phyloP scores from a whole-genome alignment of 2,888 invertebrate genomes.

The Aphrophora alni region DNA sequence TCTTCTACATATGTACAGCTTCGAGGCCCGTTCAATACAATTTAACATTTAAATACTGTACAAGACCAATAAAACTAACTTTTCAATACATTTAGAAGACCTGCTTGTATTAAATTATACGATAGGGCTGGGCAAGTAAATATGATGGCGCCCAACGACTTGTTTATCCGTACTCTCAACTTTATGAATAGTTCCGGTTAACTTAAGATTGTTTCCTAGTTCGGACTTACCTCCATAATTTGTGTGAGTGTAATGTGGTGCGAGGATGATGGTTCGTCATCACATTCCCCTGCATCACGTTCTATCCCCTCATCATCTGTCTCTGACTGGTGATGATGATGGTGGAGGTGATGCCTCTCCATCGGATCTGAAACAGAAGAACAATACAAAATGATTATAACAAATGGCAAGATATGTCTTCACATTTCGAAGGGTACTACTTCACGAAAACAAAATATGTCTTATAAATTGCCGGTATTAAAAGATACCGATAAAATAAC shows the following conservation, averaged over 20 bases:
- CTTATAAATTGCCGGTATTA: not conserved
- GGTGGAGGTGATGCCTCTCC: constrained; percentile 57
- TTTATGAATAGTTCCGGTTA: too few relatives aligned
- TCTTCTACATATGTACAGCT: too few relatives aligned
- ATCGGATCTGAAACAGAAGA: constrained; percentile 54
- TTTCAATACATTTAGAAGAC: too few relatives aligned
- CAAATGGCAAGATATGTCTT: not conserved
- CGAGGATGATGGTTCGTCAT: constrained; percentile 59
- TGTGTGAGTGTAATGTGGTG: constrained; percentile 46
- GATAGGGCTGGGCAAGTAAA: too few relatives aligned
- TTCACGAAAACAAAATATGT: not conserved
- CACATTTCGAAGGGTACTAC: not conserved
- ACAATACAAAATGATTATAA: constrained; percentile 32
- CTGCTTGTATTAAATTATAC: too few relatives aligned
- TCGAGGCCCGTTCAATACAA: too few relatives aligned
- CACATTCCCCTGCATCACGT: constrained; percentile 79
- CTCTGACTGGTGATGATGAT: constrained; percentile 58
- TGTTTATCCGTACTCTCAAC: too few relatives aligned
- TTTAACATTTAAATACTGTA: too few relatives aligned
- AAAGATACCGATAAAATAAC: not conserved
- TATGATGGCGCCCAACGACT: too few relatives aligned
- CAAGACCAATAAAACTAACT: too few relatives aligned
- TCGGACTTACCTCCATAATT: constrained; percentile 50
- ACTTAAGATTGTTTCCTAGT: too few relatives aligned
- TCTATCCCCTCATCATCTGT: constrained; percentile 91